These are phyloP conservation scores for Lamellibrachia luymesi DNA, from an alignment of 1,140 invertebrate species.

Conservation along the genomic window DNA sequence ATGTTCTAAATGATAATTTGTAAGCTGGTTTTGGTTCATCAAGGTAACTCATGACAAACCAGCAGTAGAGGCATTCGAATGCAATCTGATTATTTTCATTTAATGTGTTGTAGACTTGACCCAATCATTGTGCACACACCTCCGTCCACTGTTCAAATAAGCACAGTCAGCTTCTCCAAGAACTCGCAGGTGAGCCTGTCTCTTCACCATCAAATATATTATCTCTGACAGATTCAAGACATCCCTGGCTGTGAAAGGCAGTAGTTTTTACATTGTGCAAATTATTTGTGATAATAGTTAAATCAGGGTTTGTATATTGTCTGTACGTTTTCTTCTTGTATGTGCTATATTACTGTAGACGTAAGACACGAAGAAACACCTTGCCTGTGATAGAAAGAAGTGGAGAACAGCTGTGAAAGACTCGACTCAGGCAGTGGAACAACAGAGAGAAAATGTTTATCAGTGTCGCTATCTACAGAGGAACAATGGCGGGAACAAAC, in stretches of 20 bases:
- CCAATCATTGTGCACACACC: conserved; percentile 46
- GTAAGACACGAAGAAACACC: too few relatives aligned
- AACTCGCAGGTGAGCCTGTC: conserved; percentile 50
- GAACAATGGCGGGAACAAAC: too few relatives aligned
- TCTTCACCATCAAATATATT: not conserved
- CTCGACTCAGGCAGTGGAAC: too few relatives aligned
- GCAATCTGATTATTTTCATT: not conserved
- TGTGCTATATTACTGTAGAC: not conserved
- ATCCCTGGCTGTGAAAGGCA: too few relatives aligned
- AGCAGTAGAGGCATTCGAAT: not conserved
- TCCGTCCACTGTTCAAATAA: conserved; percentile 45
- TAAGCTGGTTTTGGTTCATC: not conserved
- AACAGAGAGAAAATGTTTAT: too few relatives aligned
- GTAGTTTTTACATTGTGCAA: conserved; percentile 7
- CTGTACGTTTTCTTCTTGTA: not conserved
- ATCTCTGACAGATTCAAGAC: not conserved
- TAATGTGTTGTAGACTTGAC: conserved; percentile 43
- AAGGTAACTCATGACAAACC: not conserved
- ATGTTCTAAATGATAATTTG: not conserved
- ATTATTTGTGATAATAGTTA: not conserved
- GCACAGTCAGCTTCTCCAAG: conserved; percentile 48
- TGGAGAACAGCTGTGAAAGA: too few relatives aligned
- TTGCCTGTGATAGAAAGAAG: too few relatives aligned
- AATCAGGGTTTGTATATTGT: not conserved
- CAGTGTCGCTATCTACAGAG: too few relatives aligned